These are phyloP conservation scores for Anneissia japonica DNA, from an alignment of 35 echinoderm and acorn worm genomes.

Conservation along the genomic window DNA sequence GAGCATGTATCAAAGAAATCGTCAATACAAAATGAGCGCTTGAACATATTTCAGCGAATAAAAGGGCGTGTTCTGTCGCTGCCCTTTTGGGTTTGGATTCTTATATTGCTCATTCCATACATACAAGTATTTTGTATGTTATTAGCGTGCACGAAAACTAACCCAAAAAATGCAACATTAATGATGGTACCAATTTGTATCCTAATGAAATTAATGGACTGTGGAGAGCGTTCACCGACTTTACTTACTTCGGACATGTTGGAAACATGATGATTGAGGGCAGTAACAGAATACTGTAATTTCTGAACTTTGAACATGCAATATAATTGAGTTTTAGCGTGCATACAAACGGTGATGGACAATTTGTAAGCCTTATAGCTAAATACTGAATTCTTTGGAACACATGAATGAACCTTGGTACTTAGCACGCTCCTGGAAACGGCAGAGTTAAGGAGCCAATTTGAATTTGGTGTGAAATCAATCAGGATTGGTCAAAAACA, in stretches of 20 bases:
- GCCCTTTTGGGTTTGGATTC: slow-evolving; percentile 81
- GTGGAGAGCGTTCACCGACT: not conserved
- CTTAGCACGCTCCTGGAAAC: too few relatives aligned
- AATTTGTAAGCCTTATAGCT: too few relatives aligned
- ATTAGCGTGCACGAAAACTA: slow-evolving; percentile 85
- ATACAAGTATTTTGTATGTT: slow-evolving; percentile 90
- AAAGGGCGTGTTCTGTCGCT: slow-evolving; percentile 52
- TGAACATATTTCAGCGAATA: slow-evolving; percentile 49
- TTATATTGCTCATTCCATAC: slow-evolving; percentile 74
- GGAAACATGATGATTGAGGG: not conserved
- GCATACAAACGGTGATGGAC: too few relatives aligned
- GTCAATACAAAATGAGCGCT: slow-evolving; percentile 38
- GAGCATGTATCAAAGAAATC: slow-evolving; percentile 60
- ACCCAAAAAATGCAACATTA: slow-evolving; percentile 69
- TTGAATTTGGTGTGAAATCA: too few relatives aligned
- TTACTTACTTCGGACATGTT: not conserved
- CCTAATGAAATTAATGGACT: slow-evolving; percentile 31
- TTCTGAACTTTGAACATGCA: too few relatives aligned
- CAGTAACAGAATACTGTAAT: too few relatives aligned
- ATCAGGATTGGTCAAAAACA: too few relatives aligned
- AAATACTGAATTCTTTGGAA: too few relatives aligned
- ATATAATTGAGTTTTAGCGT: too few relatives aligned
- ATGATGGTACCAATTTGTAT: slow-evolving; percentile 83
- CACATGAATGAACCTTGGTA: too few relatives aligned
- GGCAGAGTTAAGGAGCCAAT: too few relatives aligned